Conservation (phyloP, 2,888 invertebrate genomes). For the Limnephilus rhombicus region DNA sequence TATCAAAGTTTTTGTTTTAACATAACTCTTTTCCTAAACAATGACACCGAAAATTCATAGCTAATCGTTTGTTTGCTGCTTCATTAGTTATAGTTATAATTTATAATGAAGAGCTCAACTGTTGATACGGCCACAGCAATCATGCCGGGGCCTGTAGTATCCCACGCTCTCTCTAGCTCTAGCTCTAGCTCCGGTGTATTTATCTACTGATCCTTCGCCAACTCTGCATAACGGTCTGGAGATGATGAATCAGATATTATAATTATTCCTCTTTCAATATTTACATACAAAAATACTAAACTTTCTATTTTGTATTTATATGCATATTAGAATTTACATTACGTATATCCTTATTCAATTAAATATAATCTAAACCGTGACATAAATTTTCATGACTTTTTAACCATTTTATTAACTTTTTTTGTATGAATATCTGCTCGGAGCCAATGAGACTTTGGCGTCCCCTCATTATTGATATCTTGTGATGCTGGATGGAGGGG, state of each 20-base stretch:
- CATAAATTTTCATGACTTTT: too few species aligned
- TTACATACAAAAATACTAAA: not conserved
- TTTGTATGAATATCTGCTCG: too few species aligned
- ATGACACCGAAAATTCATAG: not conserved
- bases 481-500: too few species aligned
- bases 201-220: not conserved
- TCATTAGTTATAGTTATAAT: not conserved
- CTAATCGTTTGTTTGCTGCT: not conserved
- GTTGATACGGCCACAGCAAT: not conserved
- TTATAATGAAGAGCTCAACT: not conserved
- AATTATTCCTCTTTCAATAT: not conserved
- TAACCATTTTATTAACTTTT: too few species aligned
- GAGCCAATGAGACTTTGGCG: too few species aligned
- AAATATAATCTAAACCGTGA: too few species aligned
- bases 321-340: too few species aligned
- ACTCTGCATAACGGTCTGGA: not conserved
- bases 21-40: not conserved
- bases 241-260: not conserved
- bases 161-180: constrained; percentile 11
- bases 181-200: not conserved
- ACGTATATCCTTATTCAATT: too few species aligned
- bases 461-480: too few species aligned
- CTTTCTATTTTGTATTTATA: too few species aligned
- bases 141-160: not conserved
- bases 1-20: not conserved